Base-by-base conservation (phyloP, 2,888 invertebrate genomes). In the Archips xylosteana region DNA sequence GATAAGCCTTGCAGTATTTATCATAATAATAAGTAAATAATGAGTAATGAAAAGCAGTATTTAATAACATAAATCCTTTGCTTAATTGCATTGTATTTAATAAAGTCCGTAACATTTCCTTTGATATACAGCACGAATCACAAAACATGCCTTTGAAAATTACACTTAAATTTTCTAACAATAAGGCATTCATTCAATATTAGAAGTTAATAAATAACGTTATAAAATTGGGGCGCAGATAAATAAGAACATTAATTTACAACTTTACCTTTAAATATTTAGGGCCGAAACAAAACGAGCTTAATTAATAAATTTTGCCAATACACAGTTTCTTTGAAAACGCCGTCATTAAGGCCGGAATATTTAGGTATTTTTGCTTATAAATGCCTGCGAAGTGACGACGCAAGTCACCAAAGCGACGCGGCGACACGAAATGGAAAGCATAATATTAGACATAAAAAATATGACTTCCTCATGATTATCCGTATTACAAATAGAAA, bases 241-340 rank as follows among this genome's bases (percentile, higher is more conserved):
- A 69, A 79, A 76, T 76, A 42, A 70, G 75, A 70, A 78, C 76
- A 72, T 75, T 76, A 72, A 75, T 60, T 64, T 75, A 71, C 42
- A 76, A 76, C 70, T 74, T 76, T 59, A 59, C 67, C 66, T 75
- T 67, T 59, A 72, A 70, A 70, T 70, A 67, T 74, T 71, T 75
- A 69, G 67, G 51, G 54, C 23, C 39, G 70, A 76, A 75, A 75
- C 75, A 76, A 80, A 80, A 81, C 81, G 77, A 70, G 80, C 81
- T 89, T 90, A 87, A 90, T 90, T 90, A 90, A 86, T 83, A 70
- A 75, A 75, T 66, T 75, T 87, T 87, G 87, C 89, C 88, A 87
- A 90, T 91, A 90, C 85, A 85, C 81, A 82, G 84, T 88, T 87
- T 86, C 86, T 87, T 87, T 86, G 85, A 85, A 84, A 86, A 83